Conservation (phyloP, 1,140 invertebrate species). For the Drosophila cardini region DNA sequence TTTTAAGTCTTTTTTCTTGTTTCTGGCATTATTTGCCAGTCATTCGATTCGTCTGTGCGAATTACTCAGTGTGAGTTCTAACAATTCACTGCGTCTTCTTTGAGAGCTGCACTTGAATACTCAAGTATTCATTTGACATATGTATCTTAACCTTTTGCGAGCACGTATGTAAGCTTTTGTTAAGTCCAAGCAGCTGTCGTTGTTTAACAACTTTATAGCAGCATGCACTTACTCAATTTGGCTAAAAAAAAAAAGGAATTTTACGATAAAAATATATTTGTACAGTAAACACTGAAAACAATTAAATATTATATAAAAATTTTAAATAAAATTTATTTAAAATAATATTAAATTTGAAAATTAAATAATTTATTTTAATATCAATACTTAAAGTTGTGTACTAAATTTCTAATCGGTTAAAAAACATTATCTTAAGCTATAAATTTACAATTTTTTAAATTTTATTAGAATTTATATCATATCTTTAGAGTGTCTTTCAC, state of each 20-base stretch:
- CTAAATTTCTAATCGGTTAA: too few species aligned
- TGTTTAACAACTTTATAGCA: constrained; percentile 39
- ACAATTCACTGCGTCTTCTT: constrained; percentile 25
- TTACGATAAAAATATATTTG: constrained; percentile 11
- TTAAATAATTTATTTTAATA: too few species aligned
- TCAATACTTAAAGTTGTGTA: too few species aligned
- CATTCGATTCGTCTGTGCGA: constrained; percentile 27
- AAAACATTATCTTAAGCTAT: too few species aligned
- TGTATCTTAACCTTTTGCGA: constrained; percentile 44
- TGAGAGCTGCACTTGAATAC: constrained; percentile 42
- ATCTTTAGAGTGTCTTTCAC: too few species aligned
- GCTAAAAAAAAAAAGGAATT: constrained; percentile 25
- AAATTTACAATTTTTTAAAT: too few species aligned
- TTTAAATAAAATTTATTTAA: too few species aligned
- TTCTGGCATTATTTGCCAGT: constrained; percentile 35
- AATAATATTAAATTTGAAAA: too few species aligned
- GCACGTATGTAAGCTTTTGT: constrained; percentile 8
- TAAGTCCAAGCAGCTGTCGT: constrained; percentile 27
- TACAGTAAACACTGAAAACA: neutral
- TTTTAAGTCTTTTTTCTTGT: constrained; percentile 5
- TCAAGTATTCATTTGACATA: constrained; percentile 44
- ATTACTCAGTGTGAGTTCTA: constrained; percentile 26
- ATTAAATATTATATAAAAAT: too few species aligned
- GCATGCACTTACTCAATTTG: constrained; percentile 23
- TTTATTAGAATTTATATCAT: too few species aligned